Conservation (phyloP, 2,113 vertebrate genomes). For the Circaetus gallicus region DNA sequence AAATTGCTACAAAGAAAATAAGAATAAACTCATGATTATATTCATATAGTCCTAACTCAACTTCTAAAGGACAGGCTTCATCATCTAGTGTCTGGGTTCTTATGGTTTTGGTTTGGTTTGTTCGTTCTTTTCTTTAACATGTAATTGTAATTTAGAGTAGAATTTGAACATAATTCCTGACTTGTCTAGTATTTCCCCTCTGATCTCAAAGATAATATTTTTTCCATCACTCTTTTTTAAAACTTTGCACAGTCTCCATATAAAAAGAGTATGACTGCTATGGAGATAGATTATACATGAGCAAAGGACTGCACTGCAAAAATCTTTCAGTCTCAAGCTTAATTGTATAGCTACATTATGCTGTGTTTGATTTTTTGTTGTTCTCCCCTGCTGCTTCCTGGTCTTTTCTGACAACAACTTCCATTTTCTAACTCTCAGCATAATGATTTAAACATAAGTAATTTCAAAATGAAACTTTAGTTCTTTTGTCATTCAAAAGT, state of each 20-base stretch:
- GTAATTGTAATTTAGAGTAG: neutral
- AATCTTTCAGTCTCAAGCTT: neutral
- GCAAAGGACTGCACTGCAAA: neutral
- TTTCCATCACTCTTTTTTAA: neutral
- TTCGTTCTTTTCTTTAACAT: neutral
- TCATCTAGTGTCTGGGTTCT: rapidly evolving
- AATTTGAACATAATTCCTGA: neutral
- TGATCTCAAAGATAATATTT: neutral
- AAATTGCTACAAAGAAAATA: neutral
- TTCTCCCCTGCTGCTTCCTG: neutral
- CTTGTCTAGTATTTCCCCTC: neutral
- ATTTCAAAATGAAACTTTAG: neutral
- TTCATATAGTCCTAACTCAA: neutral
- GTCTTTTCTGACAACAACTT: neutral
- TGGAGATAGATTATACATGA: neutral
- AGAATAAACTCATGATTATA: neutral
- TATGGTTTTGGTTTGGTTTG: rapidly evolving
- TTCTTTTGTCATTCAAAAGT: neutral
- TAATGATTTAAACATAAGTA: neutral
- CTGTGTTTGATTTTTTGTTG: rapidly evolving
- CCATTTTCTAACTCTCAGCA: neutral
- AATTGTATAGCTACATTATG: neutral
- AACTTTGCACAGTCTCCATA: neutral
- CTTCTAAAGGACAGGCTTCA: neutral
- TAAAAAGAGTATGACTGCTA: neutral